Conservation (phyloP, 2,797 vertebrate species). For the Sorex maritimensis region DNA sequence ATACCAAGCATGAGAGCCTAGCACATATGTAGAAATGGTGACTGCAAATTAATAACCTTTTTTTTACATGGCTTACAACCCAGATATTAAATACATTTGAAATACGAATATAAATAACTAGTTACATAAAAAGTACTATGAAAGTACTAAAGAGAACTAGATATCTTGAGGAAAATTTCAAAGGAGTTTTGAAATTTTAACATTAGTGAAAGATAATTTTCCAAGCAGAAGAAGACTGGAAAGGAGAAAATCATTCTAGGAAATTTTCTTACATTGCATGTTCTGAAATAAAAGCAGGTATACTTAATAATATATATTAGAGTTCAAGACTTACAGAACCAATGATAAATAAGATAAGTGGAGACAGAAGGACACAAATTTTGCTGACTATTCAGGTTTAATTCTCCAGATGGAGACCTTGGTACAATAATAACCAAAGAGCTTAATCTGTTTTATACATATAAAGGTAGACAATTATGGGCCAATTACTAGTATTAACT, state of each 20-base stretch:
- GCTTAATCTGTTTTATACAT: slow-evolving; percentile 50
- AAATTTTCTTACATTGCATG: slow-evolving; percentile 61
- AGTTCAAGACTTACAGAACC: slow-evolving; percentile 5
- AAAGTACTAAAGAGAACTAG: background rate
- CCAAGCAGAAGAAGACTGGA: background rate
- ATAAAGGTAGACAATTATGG: slow-evolving; percentile 20
- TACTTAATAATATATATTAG: too few relatives aligned
- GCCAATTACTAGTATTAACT: slow-evolving; percentile 42
- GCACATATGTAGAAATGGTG: slow-evolving; percentile 20
- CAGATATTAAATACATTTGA: slow-evolving; percentile 47
- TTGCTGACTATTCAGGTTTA: slow-evolving; percentile 7
- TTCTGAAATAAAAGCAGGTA: slow-evolving; percentile 5
- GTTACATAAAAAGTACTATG: slow-evolving; percentile 32
- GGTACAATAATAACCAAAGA: slow-evolving; percentile 1
- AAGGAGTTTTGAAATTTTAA: slow-evolving; percentile 37
- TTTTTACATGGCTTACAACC: slow-evolving; percentile 27
- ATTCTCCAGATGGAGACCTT: background rate
- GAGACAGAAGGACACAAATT: background rate
- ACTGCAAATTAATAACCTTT: slow-evolving; percentile 55
- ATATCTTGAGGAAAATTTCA: slow-evolving; percentile 65
- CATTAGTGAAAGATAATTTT: slow-evolving; percentile 42
- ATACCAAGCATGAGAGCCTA: background rate
- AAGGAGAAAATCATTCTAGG: background rate
- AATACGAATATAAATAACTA: slow-evolving; percentile 50
- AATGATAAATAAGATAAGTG: slow-evolving; percentile 51